These are phyloP conservation scores for Fistularia commersonii DNA, from an alignment of 2,797 vertebrate genomes.

Conservation along the genomic window DNA sequence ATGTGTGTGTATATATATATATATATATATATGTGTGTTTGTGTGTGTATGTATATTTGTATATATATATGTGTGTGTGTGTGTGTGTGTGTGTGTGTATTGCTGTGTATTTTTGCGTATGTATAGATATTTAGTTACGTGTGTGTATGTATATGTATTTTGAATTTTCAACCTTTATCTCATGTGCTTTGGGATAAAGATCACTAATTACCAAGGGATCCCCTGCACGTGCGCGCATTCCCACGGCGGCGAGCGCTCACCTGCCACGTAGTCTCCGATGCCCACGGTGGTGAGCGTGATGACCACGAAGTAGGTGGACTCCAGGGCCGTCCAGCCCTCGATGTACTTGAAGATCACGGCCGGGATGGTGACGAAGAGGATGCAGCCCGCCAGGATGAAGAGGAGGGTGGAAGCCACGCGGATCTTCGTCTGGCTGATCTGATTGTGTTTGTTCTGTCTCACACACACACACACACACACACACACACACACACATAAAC, in stretches of 20 bases:
- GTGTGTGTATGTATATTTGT: too few species aligned
- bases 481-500: constrained; percentile 5
- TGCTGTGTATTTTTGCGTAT: too few species aligned
- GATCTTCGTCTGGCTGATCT: constrained; percentile 95
- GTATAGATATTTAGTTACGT: too few species aligned
- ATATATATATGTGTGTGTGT: too few species aligned
- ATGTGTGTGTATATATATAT: too few species aligned
- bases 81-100: too few species aligned
- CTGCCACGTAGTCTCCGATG: constrained; percentile 94
- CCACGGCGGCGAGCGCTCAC: constrained; percentile 61
- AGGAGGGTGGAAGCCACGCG: constrained; percentile 90
- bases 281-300: constrained; percentile 92
- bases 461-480: neutral
- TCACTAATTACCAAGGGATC: neutral
- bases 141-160: too few species aligned
- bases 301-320: constrained; percentile 93
- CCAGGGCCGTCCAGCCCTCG: constrained; percentile 89
- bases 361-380: constrained; percentile 92
- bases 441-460: constrained; percentile 80
- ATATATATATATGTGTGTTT: too few species aligned
- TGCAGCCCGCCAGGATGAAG: constrained; percentile 90
- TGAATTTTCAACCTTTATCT: too few species aligned
- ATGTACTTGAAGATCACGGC: constrained; percentile 91
- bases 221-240: too few species aligned
- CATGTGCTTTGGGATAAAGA: too few species aligned